Conservation (phyloP, 1,140 invertebrate species). For the Drosophila nigrodunni region DNA sequence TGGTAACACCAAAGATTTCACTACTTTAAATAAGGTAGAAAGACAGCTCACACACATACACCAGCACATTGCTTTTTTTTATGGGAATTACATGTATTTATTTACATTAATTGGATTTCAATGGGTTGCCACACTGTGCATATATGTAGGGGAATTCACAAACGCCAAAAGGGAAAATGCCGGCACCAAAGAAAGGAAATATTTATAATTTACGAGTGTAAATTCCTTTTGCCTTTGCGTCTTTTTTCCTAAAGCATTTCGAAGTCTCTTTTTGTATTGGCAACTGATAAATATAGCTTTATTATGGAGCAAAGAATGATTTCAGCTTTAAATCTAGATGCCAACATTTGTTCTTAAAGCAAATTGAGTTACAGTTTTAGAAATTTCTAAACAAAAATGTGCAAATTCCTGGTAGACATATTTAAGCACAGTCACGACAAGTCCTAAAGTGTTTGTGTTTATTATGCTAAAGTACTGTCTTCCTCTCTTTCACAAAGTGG, state of each 20-base stretch:
- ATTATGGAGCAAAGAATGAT: not conserved
- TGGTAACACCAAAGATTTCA: not conserved
- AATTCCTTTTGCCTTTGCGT: not conserved
- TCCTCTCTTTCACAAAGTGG: no score
- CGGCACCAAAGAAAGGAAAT: not conserved
- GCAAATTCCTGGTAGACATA: not conserved
- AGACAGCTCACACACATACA: constrained; percentile 56
- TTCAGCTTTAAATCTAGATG: not conserved
- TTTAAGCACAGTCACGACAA: not conserved
- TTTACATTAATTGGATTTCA: constrained; percentile 81
- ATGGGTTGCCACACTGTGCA: constrained; percentile 51
- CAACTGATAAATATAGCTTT: not conserved
- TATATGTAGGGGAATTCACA: constrained; percentile 17
- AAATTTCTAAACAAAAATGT: not conserved
- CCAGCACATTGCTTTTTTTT: constrained; percentile 54
- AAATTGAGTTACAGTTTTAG: not conserved
- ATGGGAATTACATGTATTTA: constrained; percentile 64
- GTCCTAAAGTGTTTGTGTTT: not conserved
- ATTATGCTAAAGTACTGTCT: not conserved
- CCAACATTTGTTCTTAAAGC: not conserved
- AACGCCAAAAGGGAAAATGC: constrained; percentile 14
- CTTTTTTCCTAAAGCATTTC: not conserved
- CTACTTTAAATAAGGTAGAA: constrained; percentile 65
- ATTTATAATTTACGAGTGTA: constrained; percentile 7
- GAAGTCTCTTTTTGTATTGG: constrained; percentile 1